Evolutionary conservation across 1,140 invertebrate species (phyloP), one percentile per base, ranked within the genome.

Genomic region (Drosophila seguyi): DNA sequence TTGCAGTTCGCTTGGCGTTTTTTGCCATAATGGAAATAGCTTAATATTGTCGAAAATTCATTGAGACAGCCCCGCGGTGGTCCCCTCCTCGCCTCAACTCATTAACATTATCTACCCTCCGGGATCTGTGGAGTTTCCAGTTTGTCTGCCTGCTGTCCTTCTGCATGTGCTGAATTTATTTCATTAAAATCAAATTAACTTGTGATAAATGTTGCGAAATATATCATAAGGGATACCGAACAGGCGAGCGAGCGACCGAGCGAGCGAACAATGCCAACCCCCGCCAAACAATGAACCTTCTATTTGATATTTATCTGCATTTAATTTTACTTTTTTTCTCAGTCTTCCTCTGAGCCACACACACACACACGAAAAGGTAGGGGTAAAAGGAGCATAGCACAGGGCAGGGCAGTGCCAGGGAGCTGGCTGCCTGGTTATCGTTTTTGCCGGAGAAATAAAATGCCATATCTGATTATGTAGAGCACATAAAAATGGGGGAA

Each of bases 171-270:
- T 63, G 78, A 90, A 90, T 90, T 90, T 79, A 90, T 90, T 90
- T 90, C 81, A 90, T 90, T 90, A 90, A 90, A 90, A 90, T 90
- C 85, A 90, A 90, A 90, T 90, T 90, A 90, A 90, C 85, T 90
- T 90, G 85, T 90, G 85, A 90, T 90, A 90, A 90, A 90, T 90
- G 85, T 85, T 75, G 80, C 84, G 62, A 88, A 88, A 88, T 88
- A 77, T 88, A 84, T 84, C 80, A 87, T 88, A 87, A 87, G 65
- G 78, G 79, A 80, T 65, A 80, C 52, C 13, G n/a, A 53, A 4
- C 50, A 20, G 16, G 14, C 13, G 6, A 18, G 47, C 25, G 39
- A 71, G 29, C 25, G 39, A 71, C 14, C 22, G 34, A 44, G 8
- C 34, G 29, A 38, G 22, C 36, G 61, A 67, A 69, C 61, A 69